phyloP scores from a whole-genome alignment of 2,888 invertebrate genomes.

The Meteorus colon region DNA sequence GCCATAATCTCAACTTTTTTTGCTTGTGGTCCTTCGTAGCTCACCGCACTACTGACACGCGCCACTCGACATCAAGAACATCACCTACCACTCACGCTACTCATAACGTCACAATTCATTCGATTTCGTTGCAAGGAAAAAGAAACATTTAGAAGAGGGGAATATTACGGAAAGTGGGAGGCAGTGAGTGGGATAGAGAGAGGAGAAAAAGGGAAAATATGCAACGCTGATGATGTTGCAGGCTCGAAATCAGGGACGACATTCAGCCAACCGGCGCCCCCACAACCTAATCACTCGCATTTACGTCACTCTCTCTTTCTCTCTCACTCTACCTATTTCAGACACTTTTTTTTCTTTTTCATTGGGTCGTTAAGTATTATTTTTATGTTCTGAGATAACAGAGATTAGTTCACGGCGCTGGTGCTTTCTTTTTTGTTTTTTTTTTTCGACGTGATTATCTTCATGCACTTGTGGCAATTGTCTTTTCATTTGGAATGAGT shows the following conservation, averaged over 20 bases:
- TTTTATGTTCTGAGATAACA: not conserved
- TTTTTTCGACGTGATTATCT: not conserved
- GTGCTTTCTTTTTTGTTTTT: not conserved
- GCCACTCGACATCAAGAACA: not conserved
- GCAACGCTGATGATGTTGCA: not conserved
- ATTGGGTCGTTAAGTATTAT: not conserved
- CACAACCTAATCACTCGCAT: not conserved
- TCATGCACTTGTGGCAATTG: not conserved
- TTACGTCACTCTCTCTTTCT: not conserved
- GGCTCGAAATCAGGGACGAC: conserved; percentile 18
- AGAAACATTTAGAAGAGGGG: conserved; percentile 8
- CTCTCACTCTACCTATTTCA: not conserved
- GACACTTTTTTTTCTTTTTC: not conserved
- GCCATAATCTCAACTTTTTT: conserved; percentile 53
- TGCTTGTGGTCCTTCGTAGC: conserved; percentile 21
- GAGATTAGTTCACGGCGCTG: not conserved
- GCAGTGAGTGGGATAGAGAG: not conserved
- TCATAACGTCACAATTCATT: conserved; percentile 9
- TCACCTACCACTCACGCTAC: not conserved
- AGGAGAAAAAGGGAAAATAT: not conserved
- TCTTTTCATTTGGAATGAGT: not conserved
- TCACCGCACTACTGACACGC: conserved; percentile 12
- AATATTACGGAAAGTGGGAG: not conserved
- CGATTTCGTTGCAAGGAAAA: not conserved
- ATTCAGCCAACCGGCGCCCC: conserved; percentile 14